These are phyloP conservation scores for Acrobasis consociella DNA, from an alignment of 2,888 invertebrate genomes.

Conservation along the genomic window DNA sequence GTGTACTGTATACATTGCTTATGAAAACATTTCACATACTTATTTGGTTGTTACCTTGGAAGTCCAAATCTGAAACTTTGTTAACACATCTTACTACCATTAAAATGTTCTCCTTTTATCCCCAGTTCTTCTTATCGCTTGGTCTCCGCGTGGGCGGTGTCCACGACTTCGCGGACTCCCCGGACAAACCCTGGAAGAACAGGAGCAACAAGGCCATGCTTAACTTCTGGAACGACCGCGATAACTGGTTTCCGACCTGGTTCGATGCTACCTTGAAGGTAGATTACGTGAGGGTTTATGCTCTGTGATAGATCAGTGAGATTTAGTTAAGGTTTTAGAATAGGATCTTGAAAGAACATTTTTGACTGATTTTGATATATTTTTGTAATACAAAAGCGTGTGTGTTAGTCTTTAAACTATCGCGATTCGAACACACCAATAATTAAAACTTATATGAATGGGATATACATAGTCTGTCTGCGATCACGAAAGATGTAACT, in stretches of 20 bases:
- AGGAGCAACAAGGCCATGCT: slow-evolving; percentile 83
- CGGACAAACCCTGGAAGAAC: slow-evolving; percentile 90
- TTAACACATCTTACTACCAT: no score
- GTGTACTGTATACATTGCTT: no score
- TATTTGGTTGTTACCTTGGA: no score
- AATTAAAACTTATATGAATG: no score
- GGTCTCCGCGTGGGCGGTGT: slow-evolving; percentile 92
- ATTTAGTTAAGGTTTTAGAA: not conserved
- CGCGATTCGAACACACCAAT: no score
- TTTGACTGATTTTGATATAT: not conserved
- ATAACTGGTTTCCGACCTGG: slow-evolving; percentile 86
- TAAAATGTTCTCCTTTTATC: slow-evolving; percentile 5
- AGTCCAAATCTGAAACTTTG: no score
- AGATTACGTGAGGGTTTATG: slow-evolving; percentile 84
- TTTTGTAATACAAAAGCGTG: no score
- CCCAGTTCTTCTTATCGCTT: slow-evolving; percentile 88
- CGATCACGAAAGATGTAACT: no score
- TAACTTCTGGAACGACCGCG: slow-evolving; percentile 85
- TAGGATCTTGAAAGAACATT: not conserved
- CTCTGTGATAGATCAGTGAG: slow-evolving; percentile 52
- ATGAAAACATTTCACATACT: no score
- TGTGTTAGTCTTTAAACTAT: no score
- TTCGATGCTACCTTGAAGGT: slow-evolving; percentile 77
- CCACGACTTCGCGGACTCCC: slow-evolving; percentile 85
- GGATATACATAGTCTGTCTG: no score